Evolutionary conservation across 1,140 invertebrate species (phyloP).

Genomic region (Ridgeia piscesae): DNA sequence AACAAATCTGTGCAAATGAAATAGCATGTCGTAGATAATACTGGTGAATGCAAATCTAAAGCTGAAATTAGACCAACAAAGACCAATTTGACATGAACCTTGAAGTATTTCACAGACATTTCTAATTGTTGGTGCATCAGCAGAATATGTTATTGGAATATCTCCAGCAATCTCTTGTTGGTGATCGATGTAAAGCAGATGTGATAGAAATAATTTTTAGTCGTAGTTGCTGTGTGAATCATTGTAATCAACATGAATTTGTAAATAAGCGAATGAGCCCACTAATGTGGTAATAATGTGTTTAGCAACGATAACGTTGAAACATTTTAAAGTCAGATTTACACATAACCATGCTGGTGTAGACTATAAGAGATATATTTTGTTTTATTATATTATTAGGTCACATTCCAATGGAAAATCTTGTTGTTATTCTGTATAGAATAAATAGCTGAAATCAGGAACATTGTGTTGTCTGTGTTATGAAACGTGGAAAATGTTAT

Average conservation of each 20-base stretch:
- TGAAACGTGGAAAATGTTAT: not conserved
- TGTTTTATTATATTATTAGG: not conserved
- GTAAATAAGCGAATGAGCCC: not conserved
- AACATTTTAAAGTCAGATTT: constrained; percentile 6
- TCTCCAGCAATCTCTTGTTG: too few relatives aligned
- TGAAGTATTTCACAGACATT: not conserved
- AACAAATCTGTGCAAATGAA: too few relatives aligned
- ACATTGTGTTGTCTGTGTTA: not conserved
- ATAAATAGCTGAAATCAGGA: not conserved
- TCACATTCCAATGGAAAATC: not conserved
- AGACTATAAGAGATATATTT: not conserved
- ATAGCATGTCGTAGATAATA: too few relatives aligned
- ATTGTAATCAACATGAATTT: not conserved
- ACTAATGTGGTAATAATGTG: not conserved
- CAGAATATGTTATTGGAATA: too few relatives aligned
- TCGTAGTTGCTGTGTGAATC: not conserved
- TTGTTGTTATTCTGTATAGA: not conserved
- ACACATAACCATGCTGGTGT: not conserved
- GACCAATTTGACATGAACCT: too few relatives aligned
- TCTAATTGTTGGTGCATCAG: too few relatives aligned
- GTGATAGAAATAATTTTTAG: not conserved
- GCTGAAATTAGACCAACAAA: too few relatives aligned
- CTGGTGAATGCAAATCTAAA: too few relatives aligned
- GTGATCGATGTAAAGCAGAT: not conserved
- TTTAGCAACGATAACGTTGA: not conserved